Evolutionary conservation across 2,113 vertebrate genomes (phyloP), one percentile per base, ranked within the genome.

Genomic region (Cyprinodon variegatus): DNA sequence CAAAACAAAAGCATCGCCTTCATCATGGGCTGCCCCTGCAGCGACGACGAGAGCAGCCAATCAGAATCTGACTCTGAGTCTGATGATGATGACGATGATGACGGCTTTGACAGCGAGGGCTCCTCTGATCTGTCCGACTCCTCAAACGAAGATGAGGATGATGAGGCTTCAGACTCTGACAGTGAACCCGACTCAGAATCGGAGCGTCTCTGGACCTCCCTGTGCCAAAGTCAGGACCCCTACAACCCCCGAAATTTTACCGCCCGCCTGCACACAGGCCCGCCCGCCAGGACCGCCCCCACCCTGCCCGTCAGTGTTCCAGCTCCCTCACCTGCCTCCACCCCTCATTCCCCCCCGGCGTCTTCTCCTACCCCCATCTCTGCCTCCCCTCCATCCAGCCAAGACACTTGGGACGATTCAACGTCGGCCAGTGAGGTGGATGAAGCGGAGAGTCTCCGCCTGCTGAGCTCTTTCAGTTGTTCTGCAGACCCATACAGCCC

Each of bases 221-320:
- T 98, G 90, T 93, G 88, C 80, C 90, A 61, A 50, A 96, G 79
- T 8, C 36, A 83, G 22, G 98, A 99, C 80, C 97, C 97, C 0
- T 98, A 98, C 74, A 93, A 96, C 81, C 98, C 94, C 29, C 93
- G 88, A 11, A 97, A 97, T 91, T 98, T 98, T 62, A 97, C 94
- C 0, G 98, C 97, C 8, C 74, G 77, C 1, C 88, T 96, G 45
- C 93, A 92, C 46, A 96, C 95, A 0, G 17, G 41, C 38, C 7
- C 22, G 0, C 0, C 82, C 89, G 3, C 39, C 41, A 41, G 40
- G 80, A 60, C n/a, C 64, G 15, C 60, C 83, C 77, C 2, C 73
- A 66, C 41, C 41, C 41, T 41, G 41, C 41, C 41, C 4, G 4
- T 4, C 5, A 41, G 9, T 41, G 41, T 9, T 9, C 3, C 41